Evolutionary conservation across 2,888 invertebrate genomes (phyloP), one percentile per base, ranked within the genome.

Genomic region (Mimumesa dahlbomi): DNA sequence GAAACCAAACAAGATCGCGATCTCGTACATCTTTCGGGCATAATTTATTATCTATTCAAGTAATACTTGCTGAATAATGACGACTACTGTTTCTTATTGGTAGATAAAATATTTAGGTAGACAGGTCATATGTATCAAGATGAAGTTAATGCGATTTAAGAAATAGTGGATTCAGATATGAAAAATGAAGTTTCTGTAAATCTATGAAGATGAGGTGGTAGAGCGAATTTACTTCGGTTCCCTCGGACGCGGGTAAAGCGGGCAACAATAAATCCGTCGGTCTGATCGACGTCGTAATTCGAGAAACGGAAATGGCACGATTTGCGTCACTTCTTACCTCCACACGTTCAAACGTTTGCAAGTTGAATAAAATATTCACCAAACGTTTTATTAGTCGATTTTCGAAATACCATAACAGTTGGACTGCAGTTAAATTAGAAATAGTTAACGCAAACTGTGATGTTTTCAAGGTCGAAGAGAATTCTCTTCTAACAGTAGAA

Each of bases 251-350:
- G 14, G 38, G 31, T 11, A 29, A 57, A 58, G 42, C 34, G 40
- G n/a, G 3, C 49, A 42, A 65, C 49, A 42, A 65, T 68, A 72
- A 61, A 68, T 74, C 43, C 29, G 42, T 62, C 38, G 7, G 25
- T 2, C 25, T 57, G 53, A 72, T 61, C 45, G 57, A 66, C 43
- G 43, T 13, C 14, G 64, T 59, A 57, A 72, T 43, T 53, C 58
- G 1, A 36, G 11, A 25, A 58, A 62, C 42, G 63, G 48, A 64
- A 72, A 57, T 61, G 57, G 46, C 43, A 19, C n/a, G 22, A 53
- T 29, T 38, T 46, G 21, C 14, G 14, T 38, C 11, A 40, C 43
- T 42, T 43, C 4, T 43, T 46, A 9, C 25, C 13, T 18, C 13
- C 18, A 0, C 13, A 19, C 40, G 7, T 4, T n/a, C 7, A 56